A percentile compares a stretch with the other conserved stretches of the same genome.
phyloP scores from a whole-genome alignment of 2,888 invertebrate species.

The Tetheella fluctuosa region DNA sequence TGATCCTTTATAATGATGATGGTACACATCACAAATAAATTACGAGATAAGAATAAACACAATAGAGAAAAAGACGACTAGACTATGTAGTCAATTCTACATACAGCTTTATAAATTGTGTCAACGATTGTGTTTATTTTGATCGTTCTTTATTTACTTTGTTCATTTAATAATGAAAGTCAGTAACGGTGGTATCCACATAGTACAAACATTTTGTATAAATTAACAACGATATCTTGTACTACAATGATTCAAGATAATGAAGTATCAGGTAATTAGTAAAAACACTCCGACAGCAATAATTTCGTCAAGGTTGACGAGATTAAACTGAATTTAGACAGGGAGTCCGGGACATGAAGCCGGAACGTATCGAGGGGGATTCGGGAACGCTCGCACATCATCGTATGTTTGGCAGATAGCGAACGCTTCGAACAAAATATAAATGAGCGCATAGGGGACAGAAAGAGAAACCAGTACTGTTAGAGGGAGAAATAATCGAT shows the following conservation, averaged over 20 bases:
- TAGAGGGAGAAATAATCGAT: conserved; percentile 42
- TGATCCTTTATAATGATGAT: not conserved
- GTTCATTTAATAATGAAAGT: not conserved
- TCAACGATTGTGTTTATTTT: not conserved
- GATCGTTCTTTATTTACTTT: not conserved
- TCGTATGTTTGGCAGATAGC: conserved; percentile 42
- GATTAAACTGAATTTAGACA: conserved; percentile 56
- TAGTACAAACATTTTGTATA: not conserved
- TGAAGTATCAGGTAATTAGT: not conserved
- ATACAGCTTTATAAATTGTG: not conserved
- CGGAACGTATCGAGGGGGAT: conserved; percentile 51
- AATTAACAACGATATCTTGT: not conserved
- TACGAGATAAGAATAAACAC: not conserved
- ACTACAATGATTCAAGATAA: not conserved
- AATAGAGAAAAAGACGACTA: not conserved
- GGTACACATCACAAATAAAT: not conserved
- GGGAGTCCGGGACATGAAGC: conserved; percentile 20
- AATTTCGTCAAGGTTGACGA: conserved; percentile 48
- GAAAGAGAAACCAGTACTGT: conserved; percentile 48
- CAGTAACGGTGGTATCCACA: not conserved
- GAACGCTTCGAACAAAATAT: conserved; percentile 35
- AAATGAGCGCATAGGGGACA: conserved; percentile 39
- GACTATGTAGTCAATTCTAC: not conserved
- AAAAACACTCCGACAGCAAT: conserved; percentile 29
- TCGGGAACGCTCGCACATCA: conserved; percentile 61